A percentile compares a stretch with the other conserved stretches of the same genome.
Evolutionary conservation across 2,797 vertebrate genomes (phyloP).

Genomic region (Aeoliscus strigatus): DNA sequence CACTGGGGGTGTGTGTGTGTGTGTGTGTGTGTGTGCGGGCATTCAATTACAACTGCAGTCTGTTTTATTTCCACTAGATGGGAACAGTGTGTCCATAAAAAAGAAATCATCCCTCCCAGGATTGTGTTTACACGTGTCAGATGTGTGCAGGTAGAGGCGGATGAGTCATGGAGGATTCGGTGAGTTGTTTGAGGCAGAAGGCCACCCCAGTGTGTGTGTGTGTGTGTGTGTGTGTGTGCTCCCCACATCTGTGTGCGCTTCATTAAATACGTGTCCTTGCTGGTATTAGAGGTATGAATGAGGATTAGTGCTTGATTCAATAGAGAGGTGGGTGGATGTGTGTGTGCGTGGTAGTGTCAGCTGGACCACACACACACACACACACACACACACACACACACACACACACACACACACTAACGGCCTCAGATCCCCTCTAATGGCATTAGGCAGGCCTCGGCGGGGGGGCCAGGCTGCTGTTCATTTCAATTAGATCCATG

Average conservation of each 20-base stretch:
- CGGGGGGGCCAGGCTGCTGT: constrained; percentile 38
- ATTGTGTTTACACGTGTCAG: no score
- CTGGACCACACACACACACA: constrained; percentile 3
- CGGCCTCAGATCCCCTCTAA: constrained; percentile 45
- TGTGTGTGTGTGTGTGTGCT: neutral
- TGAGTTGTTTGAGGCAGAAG: no score
- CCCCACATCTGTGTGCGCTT: no score
- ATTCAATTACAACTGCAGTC: constrained; percentile 19
- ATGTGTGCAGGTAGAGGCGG: no score
- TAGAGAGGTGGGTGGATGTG: constrained; percentile 20
- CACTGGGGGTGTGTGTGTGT: constrained; percentile 5
- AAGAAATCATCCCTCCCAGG: no score
- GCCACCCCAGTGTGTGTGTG: neutral
- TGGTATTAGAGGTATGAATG: constrained; percentile 25
- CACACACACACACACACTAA: constrained; percentile 8
- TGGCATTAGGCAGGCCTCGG: constrained; percentile 43
- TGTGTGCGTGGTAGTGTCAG: no score
- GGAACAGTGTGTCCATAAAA: constrained; percentile 27
- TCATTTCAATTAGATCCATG: constrained; percentile 56
- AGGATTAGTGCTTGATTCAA: constrained; percentile 35
- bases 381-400: constrained; percentile 12
- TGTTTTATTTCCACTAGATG: constrained; percentile 45
- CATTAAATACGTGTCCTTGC: constrained; percentile 14
- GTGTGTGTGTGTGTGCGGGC: constrained; percentile 1
- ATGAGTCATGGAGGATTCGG: no score